Conservation (phyloP, 2,797 vertebrate genomes). For the Nannoperca obscura region DNA sequence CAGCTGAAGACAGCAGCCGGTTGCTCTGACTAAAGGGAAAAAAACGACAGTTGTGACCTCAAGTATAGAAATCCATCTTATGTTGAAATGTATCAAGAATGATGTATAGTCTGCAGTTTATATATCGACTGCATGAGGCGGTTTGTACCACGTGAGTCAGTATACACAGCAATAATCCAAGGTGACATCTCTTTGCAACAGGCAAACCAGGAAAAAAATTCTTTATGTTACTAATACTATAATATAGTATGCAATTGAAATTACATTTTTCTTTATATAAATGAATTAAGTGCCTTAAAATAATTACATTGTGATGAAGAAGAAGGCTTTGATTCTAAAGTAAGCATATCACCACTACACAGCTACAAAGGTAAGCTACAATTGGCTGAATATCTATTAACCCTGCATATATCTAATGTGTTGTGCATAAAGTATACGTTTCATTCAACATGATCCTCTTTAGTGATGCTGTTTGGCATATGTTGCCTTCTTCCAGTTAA, state of each 20-base stretch:
- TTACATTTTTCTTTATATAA: slow-evolving; percentile 5
- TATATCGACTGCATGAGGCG: slow-evolving; percentile 22
- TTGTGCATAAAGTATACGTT: neutral
- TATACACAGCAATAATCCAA: slow-evolving; percentile 36
- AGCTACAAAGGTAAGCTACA: neutral
- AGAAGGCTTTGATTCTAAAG: neutral
- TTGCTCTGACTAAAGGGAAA: slow-evolving; percentile 44
- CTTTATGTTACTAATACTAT: neutral
- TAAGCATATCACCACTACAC: neutral
- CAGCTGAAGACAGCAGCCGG: slow-evolving; percentile 51
- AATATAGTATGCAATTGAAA: neutral
- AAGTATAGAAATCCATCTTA: slow-evolving; percentile 60
- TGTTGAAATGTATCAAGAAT: slow-evolving; percentile 40
- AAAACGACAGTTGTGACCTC: slow-evolving; percentile 46
- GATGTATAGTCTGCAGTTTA: slow-evolving; percentile 46
- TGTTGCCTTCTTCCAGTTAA: neutral
- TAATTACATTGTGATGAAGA: neutral
- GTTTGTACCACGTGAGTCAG: slow-evolving; percentile 22
- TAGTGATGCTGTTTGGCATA: neutral
- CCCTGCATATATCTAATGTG: neutral
- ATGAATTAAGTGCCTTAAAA: neutral
- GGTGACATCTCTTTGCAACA: slow-evolving; percentile 30
- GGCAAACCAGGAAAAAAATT: neutral
- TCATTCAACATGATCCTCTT: neutral
- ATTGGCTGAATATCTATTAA: slow-evolving; percentile 6